These are phyloP conservation scores for Apogon talboti DNA, from an alignment of 2,797 vertebrate species.

Conservation along the genomic window DNA sequence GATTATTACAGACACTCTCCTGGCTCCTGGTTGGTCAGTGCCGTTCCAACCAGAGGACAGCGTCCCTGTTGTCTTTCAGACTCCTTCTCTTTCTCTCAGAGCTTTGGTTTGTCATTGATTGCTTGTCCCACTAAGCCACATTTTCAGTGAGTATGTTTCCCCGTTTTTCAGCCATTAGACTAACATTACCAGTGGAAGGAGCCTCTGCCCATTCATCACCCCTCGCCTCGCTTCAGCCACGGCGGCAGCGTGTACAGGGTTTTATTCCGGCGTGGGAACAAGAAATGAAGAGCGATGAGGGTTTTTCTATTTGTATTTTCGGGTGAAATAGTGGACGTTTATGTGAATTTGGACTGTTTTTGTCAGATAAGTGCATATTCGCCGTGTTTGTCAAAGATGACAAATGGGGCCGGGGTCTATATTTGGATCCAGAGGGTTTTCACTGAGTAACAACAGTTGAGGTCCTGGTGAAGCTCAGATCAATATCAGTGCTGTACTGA, in stretches of 20 bases:
- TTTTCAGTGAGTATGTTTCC: constrained; percentile 28
- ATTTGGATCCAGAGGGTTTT: constrained; percentile 10
- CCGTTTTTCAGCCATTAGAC: constrained; percentile 65
- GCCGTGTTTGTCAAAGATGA: constrained; percentile 50
- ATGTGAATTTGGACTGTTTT: constrained; percentile 12
- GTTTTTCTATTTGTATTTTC: constrained; percentile 11
- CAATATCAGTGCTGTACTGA: constrained; percentile 47
- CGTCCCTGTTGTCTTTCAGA: constrained; percentile 11
- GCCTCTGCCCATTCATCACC: constrained; percentile 52
- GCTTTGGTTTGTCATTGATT: constrained; percentile 44
- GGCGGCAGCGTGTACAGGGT: background rate
- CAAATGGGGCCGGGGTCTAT: constrained; percentile 34
- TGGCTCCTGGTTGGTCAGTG: background rate
- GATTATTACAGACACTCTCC: too few species aligned
- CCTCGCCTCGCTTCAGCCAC: constrained; percentile 37
- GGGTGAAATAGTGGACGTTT: constrained; percentile 11
- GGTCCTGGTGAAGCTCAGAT: constrained; percentile 47
- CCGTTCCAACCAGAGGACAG: constrained; percentile 26
- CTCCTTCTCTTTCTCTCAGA: constrained; percentile 27
- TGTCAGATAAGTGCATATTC: constrained; percentile 21
- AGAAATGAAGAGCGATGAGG: constrained; percentile 22
- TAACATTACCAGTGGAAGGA: constrained; percentile 35
- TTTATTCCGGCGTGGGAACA: constrained; percentile 20
- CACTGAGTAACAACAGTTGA: constrained; percentile 32
- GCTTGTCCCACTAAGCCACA: constrained; percentile 32